These are phyloP conservation scores for Lymantria monacha DNA, from an alignment of 2,888 invertebrate species.

Conservation along the genomic window DNA sequence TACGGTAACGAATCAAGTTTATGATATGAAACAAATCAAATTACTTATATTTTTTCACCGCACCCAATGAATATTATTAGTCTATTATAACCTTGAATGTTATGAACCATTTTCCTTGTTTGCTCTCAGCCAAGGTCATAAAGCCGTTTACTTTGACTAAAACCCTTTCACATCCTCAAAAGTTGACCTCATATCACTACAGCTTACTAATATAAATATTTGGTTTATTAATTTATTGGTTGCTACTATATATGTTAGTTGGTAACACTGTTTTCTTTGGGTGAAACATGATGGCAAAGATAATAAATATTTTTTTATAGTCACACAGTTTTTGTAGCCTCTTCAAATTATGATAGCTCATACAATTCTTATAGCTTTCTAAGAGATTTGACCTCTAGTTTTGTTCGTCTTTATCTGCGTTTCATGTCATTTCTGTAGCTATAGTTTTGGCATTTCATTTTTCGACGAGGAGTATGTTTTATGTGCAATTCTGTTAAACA, in stretches of 20 bases:
- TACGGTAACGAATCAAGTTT: too few species aligned
- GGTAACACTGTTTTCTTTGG: conserved; percentile 45
- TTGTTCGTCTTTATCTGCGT: conserved; percentile 4
- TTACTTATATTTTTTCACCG: too few species aligned
- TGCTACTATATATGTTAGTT: conserved; percentile 30
- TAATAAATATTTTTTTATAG: conserved; percentile 58
- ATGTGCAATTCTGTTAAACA: too few species aligned
- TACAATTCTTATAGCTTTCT: conserved; percentile 35
- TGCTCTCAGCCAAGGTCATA: conserved; percentile 2
- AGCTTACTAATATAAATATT: conserved; percentile 17
- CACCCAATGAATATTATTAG: background rate
- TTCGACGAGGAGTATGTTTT: too few species aligned
- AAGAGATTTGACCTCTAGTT: conserved; percentile 18
- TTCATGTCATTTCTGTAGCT: background rate
- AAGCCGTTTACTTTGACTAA: background rate
- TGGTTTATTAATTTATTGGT: conserved; percentile 35
- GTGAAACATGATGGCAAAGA: conserved; percentile 49
- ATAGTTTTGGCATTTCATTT: background rate
- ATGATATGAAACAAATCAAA: too few species aligned
- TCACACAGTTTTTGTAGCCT: conserved; percentile 37
- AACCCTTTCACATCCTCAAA: background rate
- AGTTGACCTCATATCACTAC: background rate
- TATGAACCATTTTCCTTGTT: conserved; percentile 1
- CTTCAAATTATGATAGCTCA: conserved; percentile 31
- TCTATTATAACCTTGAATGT: background rate